Evolutionary conservation across 2,797 vertebrate species (phyloP), one percentile per base, ranked within the genome.

Genomic region (Parambassis ranga): DNA sequence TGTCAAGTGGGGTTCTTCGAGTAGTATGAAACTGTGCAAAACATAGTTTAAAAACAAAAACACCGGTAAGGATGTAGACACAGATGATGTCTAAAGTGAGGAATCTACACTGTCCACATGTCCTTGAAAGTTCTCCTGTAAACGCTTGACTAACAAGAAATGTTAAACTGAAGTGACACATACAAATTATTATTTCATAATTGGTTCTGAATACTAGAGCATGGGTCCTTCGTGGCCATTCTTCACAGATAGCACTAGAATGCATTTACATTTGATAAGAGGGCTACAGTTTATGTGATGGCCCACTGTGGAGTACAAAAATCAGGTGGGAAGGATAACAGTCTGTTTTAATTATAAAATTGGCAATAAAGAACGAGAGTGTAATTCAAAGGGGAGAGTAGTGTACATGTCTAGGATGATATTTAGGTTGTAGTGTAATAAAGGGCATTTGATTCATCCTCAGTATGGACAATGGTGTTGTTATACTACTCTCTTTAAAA

Each of bases 241-340:
- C 77, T 81, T 70, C 77, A 75, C 47, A 80, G 82, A 89, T 80
- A 81, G 74, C 68, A 66, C 46, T 65, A 67, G 81, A 89, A 83
- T 83, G 64, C 20, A 60, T 86, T 89, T 89, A 84, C 81, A 79
- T 87, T 83, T 82, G 77, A 89, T 89, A 70, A 80, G 77, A 82
- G 74, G 59, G 56, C 74, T 65, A 65, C 66, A 51, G 63, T 77
- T 80, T 75, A 51, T 53, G 67, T 26, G 76, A 86, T 81, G 75
- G 75, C 68, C 77, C 76, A 73, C 82, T 49, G 70, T 62, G 70
- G 83, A 79, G 69, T 48, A 59, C 24, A 61, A 50, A 46, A 82
- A 73, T 80, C 79, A 66, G 71, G 51, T 66, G 82, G 71, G 85
- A 81, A 59, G 43, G 56, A 73, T 83, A 83, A 71, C 36, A 52